Evolutionary conservation across 2,888 invertebrate genomes (phyloP).

Genomic region (Amblyjoppa proteus): DNA sequence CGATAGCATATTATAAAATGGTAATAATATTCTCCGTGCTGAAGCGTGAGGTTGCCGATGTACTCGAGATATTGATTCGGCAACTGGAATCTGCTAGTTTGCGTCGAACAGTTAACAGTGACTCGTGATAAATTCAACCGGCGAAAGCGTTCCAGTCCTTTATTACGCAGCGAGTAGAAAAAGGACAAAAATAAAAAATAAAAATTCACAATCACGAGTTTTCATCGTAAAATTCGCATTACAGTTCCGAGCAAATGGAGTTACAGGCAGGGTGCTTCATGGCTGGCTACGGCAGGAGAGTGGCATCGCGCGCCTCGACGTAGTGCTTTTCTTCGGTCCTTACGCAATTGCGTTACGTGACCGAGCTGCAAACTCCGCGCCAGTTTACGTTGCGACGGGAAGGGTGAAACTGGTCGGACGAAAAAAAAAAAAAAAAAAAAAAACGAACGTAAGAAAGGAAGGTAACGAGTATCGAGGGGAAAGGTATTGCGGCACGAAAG

Average conservation of each 20-base stretch:
- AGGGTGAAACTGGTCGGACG: slow-evolving; percentile 1
- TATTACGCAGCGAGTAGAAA: neutral
- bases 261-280: neutral
- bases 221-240: slow-evolving; percentile 56
- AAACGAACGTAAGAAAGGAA: slow-evolving; percentile 2
- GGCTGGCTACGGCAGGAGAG: neutral
- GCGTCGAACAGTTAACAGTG: neutral
- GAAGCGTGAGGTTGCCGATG: slow-evolving; percentile 12
- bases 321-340: slow-evolving; percentile 47
- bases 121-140: neutral
- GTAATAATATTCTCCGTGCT: neutral
- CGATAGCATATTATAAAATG: slow-evolving; percentile 11
- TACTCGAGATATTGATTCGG: slow-evolving; percentile 16
- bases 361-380: slow-evolving; percentile 42
- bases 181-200: slow-evolving; percentile 6
- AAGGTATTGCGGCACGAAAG: slow-evolving; percentile 12
- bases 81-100: neutral
- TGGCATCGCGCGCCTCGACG: slow-evolving; percentile 20
- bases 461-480: slow-evolving; percentile 18
- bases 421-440: neutral
- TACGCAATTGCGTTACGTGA: slow-evolving; percentile 62
- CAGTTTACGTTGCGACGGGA: slow-evolving; percentile 29
- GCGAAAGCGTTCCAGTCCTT: neutral
- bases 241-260: slow-evolving; percentile 34
- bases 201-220: slow-evolving; percentile 45